Base-by-base conservation (phyloP, 1,140 invertebrate genomes). In the Tetragnatha versicolor region DNA sequence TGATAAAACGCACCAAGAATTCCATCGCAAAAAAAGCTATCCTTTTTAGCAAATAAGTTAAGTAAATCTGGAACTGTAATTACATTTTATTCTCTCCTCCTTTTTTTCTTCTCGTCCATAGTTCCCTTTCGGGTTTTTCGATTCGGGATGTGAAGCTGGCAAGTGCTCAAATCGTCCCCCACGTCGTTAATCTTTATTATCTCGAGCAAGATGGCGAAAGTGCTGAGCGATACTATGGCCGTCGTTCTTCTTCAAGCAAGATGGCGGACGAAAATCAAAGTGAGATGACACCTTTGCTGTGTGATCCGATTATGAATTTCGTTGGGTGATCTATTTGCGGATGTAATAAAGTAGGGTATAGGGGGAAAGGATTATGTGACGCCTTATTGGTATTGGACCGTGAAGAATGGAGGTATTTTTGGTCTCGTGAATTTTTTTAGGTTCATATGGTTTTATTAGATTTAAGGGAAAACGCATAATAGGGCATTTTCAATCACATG, bases 151-250 rank as follows among this genome's bases (percentile, higher is more conserved):
- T 17, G 49, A 49, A 12, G 35, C 29, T 77, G 73, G 73, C 73
- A 77, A 77, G 35, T 53, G 47, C 73, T 65, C 73, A 77, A 77
- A 77, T 53, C 35, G 37, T 53, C 33, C 47, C n/a, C 29, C 20
- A 53, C 51, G 61, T 77, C 73, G 73, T 77, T 77, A 77, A 77
- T 77, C 73, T 77, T 77, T 77, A 77, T 77, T 77, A 77, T 77
- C 73, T 47, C 45, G 25, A 66, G 61, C 73, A 77, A 77, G 47
- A 66, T 65, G 60, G 73, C 60, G 60, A 77, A 77, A 77, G 60
- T 66, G 61, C 60, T 65, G 73, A 66, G 45, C 33, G 73, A 66
- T 77, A 77, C 25, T 35, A 35, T 27, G 14, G 45, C 20, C 22
- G 73, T 47, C 60, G 66, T 77, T 65, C 66, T 77, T 77, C 73